These are phyloP conservation scores for Tribolium freemani DNA, from an alignment of 2,888 invertebrate genomes.

Conservation along the genomic window DNA sequence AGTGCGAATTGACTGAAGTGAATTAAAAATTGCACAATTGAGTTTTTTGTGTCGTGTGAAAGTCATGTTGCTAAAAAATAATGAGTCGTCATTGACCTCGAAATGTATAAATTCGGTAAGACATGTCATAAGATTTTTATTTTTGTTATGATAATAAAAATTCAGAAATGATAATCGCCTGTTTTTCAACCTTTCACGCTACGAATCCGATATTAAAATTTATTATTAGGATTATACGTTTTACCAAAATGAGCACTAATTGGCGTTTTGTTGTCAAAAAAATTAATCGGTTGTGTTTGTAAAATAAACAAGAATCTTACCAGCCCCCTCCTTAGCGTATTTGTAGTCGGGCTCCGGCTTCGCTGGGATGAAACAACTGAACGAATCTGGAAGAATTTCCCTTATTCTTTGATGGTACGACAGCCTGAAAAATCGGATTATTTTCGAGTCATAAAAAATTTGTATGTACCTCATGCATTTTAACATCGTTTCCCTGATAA, in stretches of 20 bases:
- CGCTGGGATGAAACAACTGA: conserved; percentile 86
- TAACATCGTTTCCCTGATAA: conserved; percentile 91
- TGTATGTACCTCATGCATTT: conserved; percentile 87
- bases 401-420: conserved; percentile 95
- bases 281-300: too few relatives aligned
- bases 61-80: not conserved
- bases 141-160: not conserved
- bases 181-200: not conserved
- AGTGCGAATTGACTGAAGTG: not conserved
- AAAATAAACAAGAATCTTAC: conserved; percentile 74
- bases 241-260: too few relatives aligned
- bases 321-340: conserved; percentile 90
- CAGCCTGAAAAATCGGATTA: conserved; percentile 72
- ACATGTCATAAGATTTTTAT: not conserved
- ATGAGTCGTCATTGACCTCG: not conserved
- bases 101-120: not conserved
- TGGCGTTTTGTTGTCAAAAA: too few relatives aligned
- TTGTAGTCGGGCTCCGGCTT: conserved; percentile 92
- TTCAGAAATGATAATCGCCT: not conserved
- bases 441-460: not conserved
- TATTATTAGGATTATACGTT: too few relatives aligned
- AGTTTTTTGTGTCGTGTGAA: not conserved
- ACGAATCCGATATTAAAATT: too few relatives aligned
- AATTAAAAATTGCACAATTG: conserved; percentile 17
- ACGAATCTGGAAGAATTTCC: conserved; percentile 92